Percentiles rank a stretch among this genome's conserved stretches.
phyloP scores from a whole-genome alignment of 2,888 invertebrate species.

The Galeopsomyia nigrocyanea region DNA sequence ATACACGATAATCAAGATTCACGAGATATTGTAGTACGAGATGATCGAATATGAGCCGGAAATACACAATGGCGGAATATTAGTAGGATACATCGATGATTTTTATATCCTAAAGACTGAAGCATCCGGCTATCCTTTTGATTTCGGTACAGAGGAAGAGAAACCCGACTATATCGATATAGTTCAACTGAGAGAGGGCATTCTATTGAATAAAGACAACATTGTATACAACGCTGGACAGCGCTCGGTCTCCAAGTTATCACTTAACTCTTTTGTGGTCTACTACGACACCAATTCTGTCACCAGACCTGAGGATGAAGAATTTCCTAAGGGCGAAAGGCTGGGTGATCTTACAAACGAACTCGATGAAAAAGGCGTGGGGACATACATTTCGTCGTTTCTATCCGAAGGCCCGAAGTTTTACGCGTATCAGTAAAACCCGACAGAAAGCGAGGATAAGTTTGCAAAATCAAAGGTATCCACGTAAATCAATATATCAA shows the following conservation, averaged over 20 bases:
- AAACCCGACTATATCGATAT: neutral
- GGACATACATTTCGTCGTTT: slow-evolving; percentile 23
- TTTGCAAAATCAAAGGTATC: too few relatives aligned
- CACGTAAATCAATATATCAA: too few relatives aligned
- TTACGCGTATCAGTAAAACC: slow-evolving; percentile 34
- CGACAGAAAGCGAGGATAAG: too few relatives aligned
- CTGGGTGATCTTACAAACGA: slow-evolving; percentile 37
- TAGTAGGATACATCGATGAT: neutral
- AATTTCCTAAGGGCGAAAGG: too few relatives aligned
- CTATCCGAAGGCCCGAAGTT: slow-evolving; percentile 30
- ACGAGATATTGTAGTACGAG: slow-evolving; percentile 62
- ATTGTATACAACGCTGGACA: neutral
- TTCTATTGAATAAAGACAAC: neutral
- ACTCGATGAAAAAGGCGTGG: neutral
- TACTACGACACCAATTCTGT: neutral
- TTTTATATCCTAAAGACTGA: neutral
- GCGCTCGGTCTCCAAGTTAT: neutral
- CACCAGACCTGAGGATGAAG: neutral
- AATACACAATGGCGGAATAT: slow-evolving; percentile 17
- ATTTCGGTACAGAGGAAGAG: neutral
- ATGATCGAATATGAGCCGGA: slow-evolving; percentile 50
- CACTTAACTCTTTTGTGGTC: neutral
- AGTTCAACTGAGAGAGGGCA: neutral
- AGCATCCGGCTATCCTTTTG: neutral
- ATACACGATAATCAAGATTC: slow-evolving; percentile 56